Base-by-base conservation (phyloP, 1,140 invertebrate species). In the Lepidurus packardi region DNA sequence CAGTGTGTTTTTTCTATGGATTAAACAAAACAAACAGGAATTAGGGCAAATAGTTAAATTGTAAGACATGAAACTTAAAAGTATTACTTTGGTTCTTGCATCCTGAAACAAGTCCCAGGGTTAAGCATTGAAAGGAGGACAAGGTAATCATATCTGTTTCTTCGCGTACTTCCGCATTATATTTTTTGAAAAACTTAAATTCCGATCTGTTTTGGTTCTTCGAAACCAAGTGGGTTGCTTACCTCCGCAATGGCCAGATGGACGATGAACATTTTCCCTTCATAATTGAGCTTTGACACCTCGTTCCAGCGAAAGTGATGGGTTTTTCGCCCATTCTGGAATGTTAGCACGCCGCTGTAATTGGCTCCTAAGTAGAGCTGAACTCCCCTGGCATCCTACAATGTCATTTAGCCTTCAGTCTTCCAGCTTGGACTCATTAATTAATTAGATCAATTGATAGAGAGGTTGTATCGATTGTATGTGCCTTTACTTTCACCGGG, bases 221-320 rank as follows among this genome's bases (percentile, higher is more conserved):
- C 42, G 43, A 77, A 41, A 47, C 34, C 34, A 34, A 73, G 42
- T 21, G 43, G 43, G 21, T 65, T 13, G 73, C 83, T 85, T 85
- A 91, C 91, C 88, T 92, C 91, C 80, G 87, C 88, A 82, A 90
- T 88, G 74, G 87, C 94, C 73, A 97, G 87, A 87, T 98, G 95
- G 79, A 96, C 92, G 82, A 98, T 97, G 84, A 98, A 98, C 94
- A 97, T 97, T 87, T 96, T 95, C n/a, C 95, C 95, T 84, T 98
- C 96, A 84, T 95, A 98, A 83, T 97, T 97, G 78, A 98, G 94
- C 86, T 97, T 97, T 82, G 96, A 93, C 42, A 98, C 93, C 86
- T 97, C 95, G 76, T 89, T 90, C 97, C 97, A 99, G 82, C 93
- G 93, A 87, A 97, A 98, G 84, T 97, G 94, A 84, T 97, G 93